Percentiles rank a stretch among this genome's conserved stretches.
Evolutionary conservation across 2,113 vertebrate species (phyloP).

Genomic region (Engystomops pustulosus): DNA sequence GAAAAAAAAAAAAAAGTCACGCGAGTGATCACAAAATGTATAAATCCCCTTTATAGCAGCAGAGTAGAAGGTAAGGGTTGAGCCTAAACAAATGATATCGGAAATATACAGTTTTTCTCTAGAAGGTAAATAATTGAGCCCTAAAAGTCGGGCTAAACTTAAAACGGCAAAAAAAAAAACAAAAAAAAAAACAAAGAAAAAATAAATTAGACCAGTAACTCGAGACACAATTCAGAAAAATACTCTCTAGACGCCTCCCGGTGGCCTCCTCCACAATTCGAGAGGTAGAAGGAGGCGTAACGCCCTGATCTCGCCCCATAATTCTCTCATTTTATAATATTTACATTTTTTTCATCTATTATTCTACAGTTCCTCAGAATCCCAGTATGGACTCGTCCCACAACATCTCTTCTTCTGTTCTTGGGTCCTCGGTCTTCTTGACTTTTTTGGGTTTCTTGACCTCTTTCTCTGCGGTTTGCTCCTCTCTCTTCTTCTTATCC

Average conservation of each 20-base stretch:
- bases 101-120: background rate
- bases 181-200: constrained; percentile 2
- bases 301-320: background rate
- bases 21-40: constrained; percentile 9
- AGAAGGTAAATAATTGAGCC: background rate
- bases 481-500: constrained; percentile 63
- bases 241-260: background rate
- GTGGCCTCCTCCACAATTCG: constrained; percentile 5
- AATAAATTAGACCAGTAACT: constrained; percentile 49
- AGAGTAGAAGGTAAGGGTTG: constrained; percentile 20
- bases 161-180: constrained; percentile 8
- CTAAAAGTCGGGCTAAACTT: background rate
- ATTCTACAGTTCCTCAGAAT: constrained; percentile 66
- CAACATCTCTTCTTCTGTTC: constrained; percentile 86
- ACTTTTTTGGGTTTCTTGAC: constrained; percentile 74
- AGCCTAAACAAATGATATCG: constrained; percentile 16
- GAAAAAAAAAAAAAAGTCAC: constrained; percentile 49
- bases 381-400: constrained; percentile 87
- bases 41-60: constrained; percentile 39
- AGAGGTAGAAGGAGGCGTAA: background rate
- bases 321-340: background rate
- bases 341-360: background rate
- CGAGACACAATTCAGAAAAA: background rate
- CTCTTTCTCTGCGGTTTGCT: constrained; percentile 62
- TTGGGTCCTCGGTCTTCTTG: constrained; percentile 71